Conservation (phyloP, 2,888 invertebrate species). For the Synergus itoensis region DNA sequence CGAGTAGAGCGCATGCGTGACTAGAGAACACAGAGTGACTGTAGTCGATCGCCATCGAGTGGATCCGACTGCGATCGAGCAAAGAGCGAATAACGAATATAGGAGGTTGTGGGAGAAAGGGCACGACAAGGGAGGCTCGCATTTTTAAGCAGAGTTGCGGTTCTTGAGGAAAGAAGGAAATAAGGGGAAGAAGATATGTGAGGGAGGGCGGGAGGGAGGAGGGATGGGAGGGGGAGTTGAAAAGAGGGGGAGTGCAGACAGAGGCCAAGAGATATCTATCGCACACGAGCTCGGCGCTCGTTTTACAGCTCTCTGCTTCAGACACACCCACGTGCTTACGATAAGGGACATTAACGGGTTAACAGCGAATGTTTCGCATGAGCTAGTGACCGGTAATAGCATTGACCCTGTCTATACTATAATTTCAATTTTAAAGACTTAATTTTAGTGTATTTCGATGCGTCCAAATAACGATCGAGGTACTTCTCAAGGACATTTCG, state of each 20-base stretch:
- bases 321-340: slow-evolving; percentile 41
- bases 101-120: background rate
- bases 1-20: slow-evolving; percentile 51
- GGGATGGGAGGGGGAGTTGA: background rate
- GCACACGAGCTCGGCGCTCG: slow-evolving; percentile 12
- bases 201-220: background rate
- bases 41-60: slow-evolving; percentile 36
- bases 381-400: slow-evolving; percentile 33
- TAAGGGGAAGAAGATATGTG: background rate
- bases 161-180: background rate
- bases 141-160: background rate
- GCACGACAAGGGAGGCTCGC: background rate
- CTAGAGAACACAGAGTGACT: slow-evolving; percentile 8
- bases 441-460: background rate
- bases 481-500: too few species aligned
- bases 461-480: too few species aligned
- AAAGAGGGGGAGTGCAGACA: slow-evolving; percentile 3
- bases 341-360: slow-evolving; percentile 36
- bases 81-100: slow-evolving; percentile 37
- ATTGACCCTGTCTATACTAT: slow-evolving; percentile 34
- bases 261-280: slow-evolving; percentile 33
- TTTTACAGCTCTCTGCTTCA: slow-evolving; percentile 30
- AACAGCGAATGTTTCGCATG: slow-evolving; percentile 29
- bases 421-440: background rate
- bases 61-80: slow-evolving; percentile 30